Percentiles rank a stretch among this genome's conserved stretches.
Evolutionary conservation across 2,888 invertebrate species (phyloP).

Genomic region (Tipula helvola): DNA sequence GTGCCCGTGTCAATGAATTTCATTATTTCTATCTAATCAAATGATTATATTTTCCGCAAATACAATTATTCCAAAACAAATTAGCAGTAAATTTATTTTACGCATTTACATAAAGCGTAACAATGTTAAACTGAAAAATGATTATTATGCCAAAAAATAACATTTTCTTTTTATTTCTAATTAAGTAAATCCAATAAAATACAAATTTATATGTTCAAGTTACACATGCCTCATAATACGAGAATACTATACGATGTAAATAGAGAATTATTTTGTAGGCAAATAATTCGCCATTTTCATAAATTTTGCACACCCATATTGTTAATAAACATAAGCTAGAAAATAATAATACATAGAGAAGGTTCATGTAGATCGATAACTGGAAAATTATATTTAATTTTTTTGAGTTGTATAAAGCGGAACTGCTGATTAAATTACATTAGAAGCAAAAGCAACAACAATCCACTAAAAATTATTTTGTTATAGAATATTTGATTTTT

Average conservation of each 20-base stretch:
- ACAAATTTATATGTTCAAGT: background rate
- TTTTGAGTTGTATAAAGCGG: background rate
- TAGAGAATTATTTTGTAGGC: background rate
- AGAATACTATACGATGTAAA: no score
- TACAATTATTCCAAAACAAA: background rate
- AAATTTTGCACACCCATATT: background rate
- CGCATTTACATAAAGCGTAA: background rate
- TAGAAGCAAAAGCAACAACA: background rate
- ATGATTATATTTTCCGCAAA: background rate
- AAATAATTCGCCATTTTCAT: background rate
- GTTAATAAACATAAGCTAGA: background rate
- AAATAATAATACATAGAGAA: background rate
- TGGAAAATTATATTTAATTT: background rate
- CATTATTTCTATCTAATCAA: background rate
- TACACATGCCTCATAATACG: no score
- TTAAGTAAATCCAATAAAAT: background rate
- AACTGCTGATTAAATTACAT: background rate
- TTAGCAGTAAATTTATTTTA: background rate
- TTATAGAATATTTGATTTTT: background rate
- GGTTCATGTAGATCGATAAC: background rate
- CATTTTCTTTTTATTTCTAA: background rate
- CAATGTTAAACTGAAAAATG: background rate
- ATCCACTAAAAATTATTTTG: background rate
- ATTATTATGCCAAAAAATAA: no score
- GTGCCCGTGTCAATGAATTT: background rate